Conservation (phyloP, 2,797 vertebrate species). For the Sylvia borin region DNA sequence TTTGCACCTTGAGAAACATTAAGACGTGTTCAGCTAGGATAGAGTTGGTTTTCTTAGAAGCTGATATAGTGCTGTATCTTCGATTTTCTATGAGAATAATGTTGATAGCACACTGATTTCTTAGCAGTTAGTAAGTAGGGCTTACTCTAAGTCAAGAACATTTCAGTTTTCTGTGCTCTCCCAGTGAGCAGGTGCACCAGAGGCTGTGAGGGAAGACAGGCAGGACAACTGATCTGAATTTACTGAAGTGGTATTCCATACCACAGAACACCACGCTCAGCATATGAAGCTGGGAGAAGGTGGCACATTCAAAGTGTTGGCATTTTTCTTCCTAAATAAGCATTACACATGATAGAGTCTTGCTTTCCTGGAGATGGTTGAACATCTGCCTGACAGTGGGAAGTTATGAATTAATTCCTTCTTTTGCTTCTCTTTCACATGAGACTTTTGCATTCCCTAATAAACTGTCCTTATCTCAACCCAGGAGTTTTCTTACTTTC, state of each 20-base stretch:
- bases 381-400: not conserved
- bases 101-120: not conserved
- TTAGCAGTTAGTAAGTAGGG: not conserved
- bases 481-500: not conserved
- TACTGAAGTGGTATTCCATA: not conserved
- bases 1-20: not conserved
- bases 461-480: not conserved
- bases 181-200: too few species aligned
- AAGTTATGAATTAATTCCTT: not conserved
- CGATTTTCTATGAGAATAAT: not conserved
- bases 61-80: not conserved
- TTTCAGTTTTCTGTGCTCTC: not conserved
- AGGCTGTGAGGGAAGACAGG: not conserved
- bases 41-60: not conserved
- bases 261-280: too few species aligned
- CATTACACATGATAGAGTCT: rapidly evolving
- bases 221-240: not conserved
- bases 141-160: not conserved
- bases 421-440: not conserved
- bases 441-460: not conserved
- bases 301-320: not conserved
- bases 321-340: not conserved
- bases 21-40: not conserved
- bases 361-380: not conserved
- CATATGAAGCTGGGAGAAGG: not conserved